These are phyloP conservation scores for Serripes groenlandicus DNA, from an alignment of 2,888 invertebrate genomes.

Conservation along the genomic window DNA sequence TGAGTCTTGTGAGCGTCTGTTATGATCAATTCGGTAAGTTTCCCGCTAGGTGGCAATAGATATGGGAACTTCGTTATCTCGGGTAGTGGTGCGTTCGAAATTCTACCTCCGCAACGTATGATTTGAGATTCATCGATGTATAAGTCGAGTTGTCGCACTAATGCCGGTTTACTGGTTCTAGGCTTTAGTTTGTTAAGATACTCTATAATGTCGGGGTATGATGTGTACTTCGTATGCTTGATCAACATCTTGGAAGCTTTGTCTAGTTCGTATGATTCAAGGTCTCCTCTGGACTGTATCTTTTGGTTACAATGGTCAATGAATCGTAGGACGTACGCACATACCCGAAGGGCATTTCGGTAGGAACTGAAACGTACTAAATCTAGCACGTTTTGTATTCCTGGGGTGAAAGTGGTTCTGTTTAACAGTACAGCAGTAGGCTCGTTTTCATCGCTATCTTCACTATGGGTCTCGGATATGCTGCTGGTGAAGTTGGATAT, in stretches of 20 bases:
- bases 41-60: not conserved
- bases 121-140: not conserved
- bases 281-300: not conserved
- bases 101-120: not conserved
- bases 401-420: not conserved
- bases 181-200: not conserved
- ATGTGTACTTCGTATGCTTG: not conserved
- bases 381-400: not conserved
- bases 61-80: too few species aligned
- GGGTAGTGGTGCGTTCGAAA: not conserved
- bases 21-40: not conserved
- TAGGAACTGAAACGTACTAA: not conserved
- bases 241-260: not conserved
- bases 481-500: too few species aligned
- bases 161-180: too few species aligned
- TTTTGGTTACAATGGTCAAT: not conserved
- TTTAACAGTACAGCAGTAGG: too few species aligned
- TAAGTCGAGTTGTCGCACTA: not conserved
- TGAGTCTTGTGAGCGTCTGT: not conserved
- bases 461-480: too few species aligned
- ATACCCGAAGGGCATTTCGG: not conserved
- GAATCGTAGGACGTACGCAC: conserved; percentile 22
- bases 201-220: not conserved
- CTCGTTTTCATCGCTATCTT: too few species aligned
- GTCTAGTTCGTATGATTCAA: too few species aligned